These are phyloP conservation scores for Camelus dromedarius DNA, from an alignment of 2,113 vertebrate genomes.

Conservation along the genomic window DNA sequence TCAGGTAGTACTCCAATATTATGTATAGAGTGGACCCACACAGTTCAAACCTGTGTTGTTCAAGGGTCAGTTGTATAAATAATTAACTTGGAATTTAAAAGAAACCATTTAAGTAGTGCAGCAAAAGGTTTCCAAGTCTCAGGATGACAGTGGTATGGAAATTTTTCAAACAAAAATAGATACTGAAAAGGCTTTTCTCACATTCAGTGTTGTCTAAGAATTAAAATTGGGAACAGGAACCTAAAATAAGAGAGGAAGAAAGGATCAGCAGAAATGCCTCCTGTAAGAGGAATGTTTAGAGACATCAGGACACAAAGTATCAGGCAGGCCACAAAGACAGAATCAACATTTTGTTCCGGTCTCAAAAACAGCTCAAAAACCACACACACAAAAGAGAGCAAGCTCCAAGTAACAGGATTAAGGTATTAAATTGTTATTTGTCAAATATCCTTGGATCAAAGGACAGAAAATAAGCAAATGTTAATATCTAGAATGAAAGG, in stretches of 20 bases:
- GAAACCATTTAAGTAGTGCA: not conserved
- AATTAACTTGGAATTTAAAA: not conserved
- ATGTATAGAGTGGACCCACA: not conserved
- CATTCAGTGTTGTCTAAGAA: not conserved
- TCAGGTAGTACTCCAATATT: not conserved
- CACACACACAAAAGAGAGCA: not conserved
- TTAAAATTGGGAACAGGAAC: conserved; percentile 10
- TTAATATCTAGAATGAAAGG: conserved; percentile 14
- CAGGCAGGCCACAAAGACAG: not conserved
- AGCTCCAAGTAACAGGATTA: not conserved
- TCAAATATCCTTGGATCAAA: conserved; percentile 3
- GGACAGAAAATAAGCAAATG: conserved; percentile 27
- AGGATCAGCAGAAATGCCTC: conserved; percentile 14
- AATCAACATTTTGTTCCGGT: not conserved
- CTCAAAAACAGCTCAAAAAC: conserved; percentile 10
- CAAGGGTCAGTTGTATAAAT: not conserved
- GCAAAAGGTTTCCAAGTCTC: not conserved
- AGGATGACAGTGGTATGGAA: not conserved
- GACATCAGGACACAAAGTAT: not conserved
- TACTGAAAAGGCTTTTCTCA: conserved; percentile 30
- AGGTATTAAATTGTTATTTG: not conserved
- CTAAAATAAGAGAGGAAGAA: conserved; percentile 12
- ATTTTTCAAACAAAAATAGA: conserved; percentile 51
- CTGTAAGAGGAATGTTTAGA: not conserved
- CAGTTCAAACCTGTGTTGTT: not conserved